A percentile compares a stretch with the other conserved stretches of the same genome.
phyloP scores from a whole-genome alignment of 2,888 invertebrate species.

The Euplexia lucipara region DNA sequence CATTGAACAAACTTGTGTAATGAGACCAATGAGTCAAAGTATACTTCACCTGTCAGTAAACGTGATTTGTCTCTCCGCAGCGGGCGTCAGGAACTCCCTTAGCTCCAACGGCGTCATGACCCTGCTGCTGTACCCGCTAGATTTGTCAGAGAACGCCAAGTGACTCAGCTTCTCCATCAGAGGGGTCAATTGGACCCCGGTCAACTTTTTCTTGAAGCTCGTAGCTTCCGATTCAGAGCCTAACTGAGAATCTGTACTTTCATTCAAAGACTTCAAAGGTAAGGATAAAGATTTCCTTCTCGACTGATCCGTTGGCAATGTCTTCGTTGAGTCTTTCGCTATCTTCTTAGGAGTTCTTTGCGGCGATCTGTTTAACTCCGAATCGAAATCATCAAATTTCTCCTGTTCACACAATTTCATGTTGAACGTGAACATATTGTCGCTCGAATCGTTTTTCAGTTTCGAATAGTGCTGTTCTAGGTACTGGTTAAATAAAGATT shows the following conservation, averaged over 20 bases:
- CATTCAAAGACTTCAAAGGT: slow-evolving; percentile 93
- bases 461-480: slow-evolving; percentile 92
- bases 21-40: slow-evolving; percentile 20
- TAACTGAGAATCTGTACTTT: slow-evolving; percentile 81
- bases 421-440: slow-evolving; percentile 85
- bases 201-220: slow-evolving; percentile 89
- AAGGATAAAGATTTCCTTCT: slow-evolving; percentile 92
- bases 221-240: slow-evolving; percentile 78
- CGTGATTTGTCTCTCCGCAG: slow-evolving; percentile 80
- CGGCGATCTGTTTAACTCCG: slow-evolving; percentile 83
- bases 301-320: slow-evolving; percentile 80
- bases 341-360: slow-evolving; percentile 86
- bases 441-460: slow-evolving; percentile 86
- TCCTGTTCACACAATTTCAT: slow-evolving; percentile 82
- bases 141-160: slow-evolving; percentile 93
- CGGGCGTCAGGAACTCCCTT: slow-evolving; percentile 85
- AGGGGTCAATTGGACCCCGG: slow-evolving; percentile 94
- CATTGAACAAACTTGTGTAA: neutral
- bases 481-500: slow-evolving; percentile 93
- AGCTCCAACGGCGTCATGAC: slow-evolving; percentile 92
- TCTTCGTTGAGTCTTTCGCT: slow-evolving; percentile 78
- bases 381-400: slow-evolving; percentile 88
- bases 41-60: slow-evolving; percentile 78
- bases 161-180: slow-evolving; percentile 95
- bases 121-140: slow-evolving; percentile 93